A percentile compares a stretch with the other conserved stretches of the same genome.
phyloP scores from a whole-genome alignment of 2,888 invertebrate genomes.

The Brachylomia viminalis region DNA sequence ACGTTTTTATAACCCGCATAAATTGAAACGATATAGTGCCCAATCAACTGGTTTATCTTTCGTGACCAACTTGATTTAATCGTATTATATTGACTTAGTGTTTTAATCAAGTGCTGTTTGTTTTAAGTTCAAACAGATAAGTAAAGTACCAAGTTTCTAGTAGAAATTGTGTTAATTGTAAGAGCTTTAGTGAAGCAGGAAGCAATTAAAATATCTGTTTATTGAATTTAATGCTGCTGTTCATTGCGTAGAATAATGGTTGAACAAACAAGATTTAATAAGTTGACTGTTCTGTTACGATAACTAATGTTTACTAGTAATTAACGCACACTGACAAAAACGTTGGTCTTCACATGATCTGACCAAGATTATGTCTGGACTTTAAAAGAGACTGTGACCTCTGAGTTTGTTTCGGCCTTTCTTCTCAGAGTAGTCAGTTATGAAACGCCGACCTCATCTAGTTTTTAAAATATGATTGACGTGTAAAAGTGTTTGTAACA shows the following conservation, averaged over 20 bases:
- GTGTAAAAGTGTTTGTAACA: no score
- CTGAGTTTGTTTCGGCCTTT: no score
- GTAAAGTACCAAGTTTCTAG: conserved; percentile 39
- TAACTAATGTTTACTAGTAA: neutral
- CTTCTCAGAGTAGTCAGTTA: no score
- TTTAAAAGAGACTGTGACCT: no score
- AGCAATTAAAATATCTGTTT: conserved; percentile 41
- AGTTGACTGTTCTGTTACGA: neutral
- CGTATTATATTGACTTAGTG: conserved; percentile 55
- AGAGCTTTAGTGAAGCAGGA: conserved; percentile 26
- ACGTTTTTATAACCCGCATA: conserved; percentile 74
- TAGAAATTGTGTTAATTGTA: conserved; percentile 36
- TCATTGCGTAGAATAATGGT: conserved; percentile 5
- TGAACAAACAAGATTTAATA: neutral
- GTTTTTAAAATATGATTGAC: no score
- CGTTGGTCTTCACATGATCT: no score
- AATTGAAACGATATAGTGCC: conserved; percentile 73
- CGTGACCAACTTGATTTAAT: conserved; percentile 66
- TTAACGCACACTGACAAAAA: neutral
- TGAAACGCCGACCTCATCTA: no score
- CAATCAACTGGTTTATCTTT: conserved; percentile 70
- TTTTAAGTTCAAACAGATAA: conserved; percentile 32
- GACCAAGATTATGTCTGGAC: no score
- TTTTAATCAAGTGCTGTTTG: conserved; percentile 41
- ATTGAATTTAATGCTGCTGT: conserved; percentile 38